phyloP scores from a whole-genome alignment of 2,113 vertebrate species.

The Zosterops hypoxanthus region DNA sequence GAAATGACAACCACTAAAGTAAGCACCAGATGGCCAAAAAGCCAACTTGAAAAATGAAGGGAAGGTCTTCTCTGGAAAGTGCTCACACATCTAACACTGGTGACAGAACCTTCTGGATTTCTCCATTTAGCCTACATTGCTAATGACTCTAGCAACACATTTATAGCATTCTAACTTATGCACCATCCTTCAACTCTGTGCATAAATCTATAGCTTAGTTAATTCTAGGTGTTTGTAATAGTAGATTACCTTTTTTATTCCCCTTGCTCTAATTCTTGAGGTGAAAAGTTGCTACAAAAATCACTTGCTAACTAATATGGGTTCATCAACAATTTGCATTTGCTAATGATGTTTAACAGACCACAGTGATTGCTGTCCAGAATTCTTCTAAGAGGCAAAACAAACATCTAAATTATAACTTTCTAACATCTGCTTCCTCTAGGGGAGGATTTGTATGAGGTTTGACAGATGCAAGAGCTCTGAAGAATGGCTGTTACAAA shows the following conservation, averaged over 20 bases:
- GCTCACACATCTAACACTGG: background rate
- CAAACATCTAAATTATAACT: constrained; percentile 76
- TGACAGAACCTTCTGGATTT: background rate
- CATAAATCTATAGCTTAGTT: background rate
- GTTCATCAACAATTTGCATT: constrained; percentile 59
- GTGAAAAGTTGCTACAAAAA: constrained; percentile 27
- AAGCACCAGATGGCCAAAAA: background rate
- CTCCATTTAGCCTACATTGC: background rate
- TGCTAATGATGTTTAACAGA: constrained; percentile 64
- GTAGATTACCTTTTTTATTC: background rate
- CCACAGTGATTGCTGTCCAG: constrained; percentile 62
- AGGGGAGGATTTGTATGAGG: constrained; percentile 63
- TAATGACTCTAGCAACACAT: background rate
- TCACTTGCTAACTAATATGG: constrained; percentile 16
- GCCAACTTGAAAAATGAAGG: background rate
- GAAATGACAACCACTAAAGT: background rate
- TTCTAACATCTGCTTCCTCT: constrained; percentile 77
- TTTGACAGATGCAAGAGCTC: constrained; percentile 73
- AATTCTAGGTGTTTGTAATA: background rate
- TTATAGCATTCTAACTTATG: background rate
- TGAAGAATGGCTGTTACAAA: constrained; percentile 64
- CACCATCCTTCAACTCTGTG: background rate
- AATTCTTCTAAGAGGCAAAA: constrained; percentile 68
- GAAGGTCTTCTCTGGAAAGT: background rate
- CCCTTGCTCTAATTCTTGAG: background rate